Conservation (phyloP, 92 coral and sea anemone genomes). For the Phymanthus crucifer region DNA sequence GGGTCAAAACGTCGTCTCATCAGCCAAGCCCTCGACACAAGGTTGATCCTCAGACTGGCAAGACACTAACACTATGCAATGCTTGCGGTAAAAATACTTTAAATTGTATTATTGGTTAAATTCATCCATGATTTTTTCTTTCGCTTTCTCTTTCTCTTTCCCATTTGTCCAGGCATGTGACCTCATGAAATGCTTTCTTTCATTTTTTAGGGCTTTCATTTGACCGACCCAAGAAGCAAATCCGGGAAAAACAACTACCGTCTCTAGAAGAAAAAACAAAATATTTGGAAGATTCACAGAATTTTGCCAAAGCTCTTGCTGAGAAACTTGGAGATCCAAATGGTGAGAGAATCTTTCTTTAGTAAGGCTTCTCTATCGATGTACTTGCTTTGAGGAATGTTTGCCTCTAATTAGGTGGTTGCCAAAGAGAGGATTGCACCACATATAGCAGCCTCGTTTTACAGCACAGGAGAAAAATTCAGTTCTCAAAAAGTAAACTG, state of each 20-base stretch:
- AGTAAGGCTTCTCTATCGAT: too few relatives aligned
- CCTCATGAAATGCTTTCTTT: background rate
- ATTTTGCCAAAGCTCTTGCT: slow-evolving; percentile 85
- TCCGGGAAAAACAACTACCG: slow-evolving; percentile 58
- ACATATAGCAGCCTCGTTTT: too few relatives aligned
- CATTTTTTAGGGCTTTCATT: slow-evolving; percentile 76
- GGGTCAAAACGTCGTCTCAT: slow-evolving; percentile 78
- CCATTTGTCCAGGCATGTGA: background rate
- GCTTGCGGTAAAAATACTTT: slow-evolving; percentile 82
- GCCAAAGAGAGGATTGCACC: too few relatives aligned
- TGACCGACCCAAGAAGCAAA: slow-evolving; percentile 86
- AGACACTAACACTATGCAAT: slow-evolving; percentile 88
- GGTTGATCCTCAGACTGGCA: slow-evolving; percentile 86
- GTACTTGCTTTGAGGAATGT: too few relatives aligned
- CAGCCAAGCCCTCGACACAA: slow-evolving; percentile 97
- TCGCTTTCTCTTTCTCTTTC: background rate
- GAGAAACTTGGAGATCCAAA: slow-evolving; percentile 93
- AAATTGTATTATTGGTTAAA: background rate
- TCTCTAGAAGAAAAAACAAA: slow-evolving; percentile 76
- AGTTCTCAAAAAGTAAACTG: too few relatives aligned
- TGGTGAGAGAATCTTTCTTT: slow-evolving; percentile 52
- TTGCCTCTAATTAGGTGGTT: too few relatives aligned
- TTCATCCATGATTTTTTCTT: background rate
- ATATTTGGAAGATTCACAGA: slow-evolving; percentile 83
- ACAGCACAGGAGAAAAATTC: too few relatives aligned